Evolutionary conservation across 2,888 invertebrate genomes (phyloP), one percentile per base, ranked within the genome.

Genomic region (Lepetodrilus schrolli): DNA sequence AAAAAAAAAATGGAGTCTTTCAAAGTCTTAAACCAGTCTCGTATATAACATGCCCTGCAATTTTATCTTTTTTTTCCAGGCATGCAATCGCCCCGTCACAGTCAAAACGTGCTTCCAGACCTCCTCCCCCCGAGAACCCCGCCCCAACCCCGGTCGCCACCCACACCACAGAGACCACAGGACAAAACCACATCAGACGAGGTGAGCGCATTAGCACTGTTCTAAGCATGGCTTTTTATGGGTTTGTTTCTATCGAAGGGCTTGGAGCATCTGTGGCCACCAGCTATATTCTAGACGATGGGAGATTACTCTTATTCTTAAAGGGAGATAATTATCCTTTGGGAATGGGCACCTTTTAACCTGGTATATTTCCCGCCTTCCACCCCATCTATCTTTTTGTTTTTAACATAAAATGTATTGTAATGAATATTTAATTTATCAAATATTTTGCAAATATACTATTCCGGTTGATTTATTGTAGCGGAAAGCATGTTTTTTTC

Each of bases 151-250:
- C 80, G 86, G 20, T 83, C 84, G n/a, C 84, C 85, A 82, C 96
- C 96, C 38, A 96, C 96, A 76, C 94, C 94, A 82, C 94, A 95
- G 85, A 93, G 97, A 71, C 87, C 89, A 3, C 95, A 95, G 90
- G 97, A 98, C 92, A 97, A 97, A 91, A 95, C 96, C 82, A 95
- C 95, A 86, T 96, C 96, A 90, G 98, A 98, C 92, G 98, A 98
- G 96, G 97, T 97, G 92, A 92, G 94, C 73, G 48, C 23, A 17
- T 34, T 71, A 21, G 2, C 20, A 65, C 34, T 36, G 10, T 30
- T 13, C 21, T 72, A n/a, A 1, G 10, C 65, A 66, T 37, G 37
- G 8, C 66, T 66, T 66, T 36, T 20, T 37, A 21, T 20, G 20
- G 66, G 37, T 13, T 5, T 50, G 38, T 37, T 20, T n/a, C n/a